These are phyloP conservation scores for Loxodonta africana DNA, from an alignment of 2,113 vertebrate species.

Conservation along the genomic window DNA sequence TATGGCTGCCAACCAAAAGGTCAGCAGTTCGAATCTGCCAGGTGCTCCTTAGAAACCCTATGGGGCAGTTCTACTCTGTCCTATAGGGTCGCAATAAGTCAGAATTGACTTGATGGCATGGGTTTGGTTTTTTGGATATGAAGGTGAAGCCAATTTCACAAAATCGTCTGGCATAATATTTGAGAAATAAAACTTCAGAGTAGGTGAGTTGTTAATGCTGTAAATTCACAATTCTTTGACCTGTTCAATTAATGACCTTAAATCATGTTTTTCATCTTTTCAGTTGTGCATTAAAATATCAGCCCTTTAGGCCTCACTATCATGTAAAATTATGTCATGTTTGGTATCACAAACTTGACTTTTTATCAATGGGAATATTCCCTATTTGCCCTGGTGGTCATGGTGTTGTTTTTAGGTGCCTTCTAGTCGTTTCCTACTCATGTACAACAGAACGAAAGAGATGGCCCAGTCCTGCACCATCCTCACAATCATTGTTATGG, in stretches of 20 bases:
- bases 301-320: neutral
- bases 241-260: neutral
- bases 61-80: too few species aligned
- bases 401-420: too few species aligned
- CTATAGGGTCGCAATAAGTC: too few species aligned
- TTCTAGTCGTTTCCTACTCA: too few species aligned
- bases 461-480: too few species aligned
- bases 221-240: neutral
- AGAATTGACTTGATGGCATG: too few species aligned
- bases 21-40: too few species aligned
- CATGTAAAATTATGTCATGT: neutral
- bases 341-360: neutral
- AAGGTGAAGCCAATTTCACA: neutral
- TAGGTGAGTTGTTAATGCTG: neutral
- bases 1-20: too few species aligned
- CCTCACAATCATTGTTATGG: too few species aligned
- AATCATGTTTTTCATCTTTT: conserved; percentile 8
- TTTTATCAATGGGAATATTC: neutral
- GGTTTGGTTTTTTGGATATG: neutral
- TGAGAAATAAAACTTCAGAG: neutral
- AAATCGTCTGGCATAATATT: neutral
- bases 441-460: too few species aligned
- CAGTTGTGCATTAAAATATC: neutral
- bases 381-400: neutral
- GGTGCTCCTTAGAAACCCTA: too few species aligned